Evolutionary conservation across 2,797 vertebrate species (phyloP).

Genomic region (Pyrocephalus nanus): DNA sequence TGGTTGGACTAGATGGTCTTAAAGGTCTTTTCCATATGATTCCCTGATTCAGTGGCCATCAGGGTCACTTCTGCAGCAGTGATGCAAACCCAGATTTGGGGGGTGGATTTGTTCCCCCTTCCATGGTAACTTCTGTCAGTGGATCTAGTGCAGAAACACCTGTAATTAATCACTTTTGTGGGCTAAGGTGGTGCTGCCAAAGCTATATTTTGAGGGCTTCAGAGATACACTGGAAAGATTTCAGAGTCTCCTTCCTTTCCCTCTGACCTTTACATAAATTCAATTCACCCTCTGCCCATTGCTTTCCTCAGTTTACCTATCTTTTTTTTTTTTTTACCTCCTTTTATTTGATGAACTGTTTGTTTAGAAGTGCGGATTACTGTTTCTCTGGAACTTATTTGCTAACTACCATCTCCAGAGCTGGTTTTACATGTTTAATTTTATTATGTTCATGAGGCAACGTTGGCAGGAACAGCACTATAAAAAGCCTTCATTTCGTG

Average conservation of each 20-base stretch:
- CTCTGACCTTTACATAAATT: neutral
- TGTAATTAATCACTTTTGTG: neutral
- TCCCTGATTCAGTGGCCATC: fast-evolving
- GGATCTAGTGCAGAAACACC: neutral
- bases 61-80: neutral
- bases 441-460: conserved; percentile 41
- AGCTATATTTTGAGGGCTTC: neutral
- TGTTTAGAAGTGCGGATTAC: neutral
- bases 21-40: neutral
- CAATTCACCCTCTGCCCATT: fast-evolving
- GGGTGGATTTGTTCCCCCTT: neutral
- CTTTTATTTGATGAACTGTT: neutral
- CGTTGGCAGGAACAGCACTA: conserved; percentile 53
- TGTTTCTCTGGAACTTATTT: conserved; percentile 16
- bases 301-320: neutral
- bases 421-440: conserved; percentile 58
- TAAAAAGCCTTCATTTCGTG: conserved; percentile 55
- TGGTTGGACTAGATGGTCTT: neutral
- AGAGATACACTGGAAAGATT: neutral
- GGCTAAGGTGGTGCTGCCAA: neutral
- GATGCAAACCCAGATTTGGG: neutral
- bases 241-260: neutral
- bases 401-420: conserved; percentile 19
- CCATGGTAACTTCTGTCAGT: fast-evolving
- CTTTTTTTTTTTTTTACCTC: neutral